Evolutionary conservation across 2,888 invertebrate species (phyloP), one percentile per base, ranked within the genome.

Genomic region (Cephus pygmeus): DNA sequence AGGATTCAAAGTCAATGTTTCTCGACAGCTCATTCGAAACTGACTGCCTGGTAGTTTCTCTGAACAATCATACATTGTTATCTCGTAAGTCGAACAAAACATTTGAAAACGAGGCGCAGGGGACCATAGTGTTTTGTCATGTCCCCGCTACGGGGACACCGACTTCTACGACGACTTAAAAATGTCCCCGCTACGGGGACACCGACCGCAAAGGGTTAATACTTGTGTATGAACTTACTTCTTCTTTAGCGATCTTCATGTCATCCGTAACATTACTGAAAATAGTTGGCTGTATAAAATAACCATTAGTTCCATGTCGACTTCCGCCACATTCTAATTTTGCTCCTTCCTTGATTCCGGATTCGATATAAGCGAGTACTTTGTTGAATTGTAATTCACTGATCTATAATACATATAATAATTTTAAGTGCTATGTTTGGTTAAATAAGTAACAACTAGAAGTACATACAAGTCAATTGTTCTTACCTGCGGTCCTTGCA

Each of bases 321-420:
- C 92, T 93, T 40, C 98, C 98, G 35, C 98, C 98, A 75, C 94
- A 93, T 81, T 95, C 93, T 82, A 97, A 92, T 84, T 94, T 95
- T 1, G 98, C 98, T 1, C 97, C 97, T 87, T 96, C 94, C 83
- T 94, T 92, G 91, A 95, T 96, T 33, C 97, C 98, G 81, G 93
- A 93, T 75, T 96, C 94, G 78, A 98, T 96, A 87, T 95, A 94
- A 11, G 93, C 92, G 88, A 97, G 89, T 11, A 98, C 95, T 92
- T 96, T 97, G 69, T 93, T 93, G 88, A 96, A 94, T 93, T 96
- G 96, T 76, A 94, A 94, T 76, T 94, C 92, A 87, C 96, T 96
- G 80, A 97, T 93, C 95, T 95, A 88, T 33, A 83, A 81, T 80
- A 73, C 34, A 71, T 33, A 12, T 69, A 68, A 23, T 69, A 31